Evolutionary conservation across 2,797 vertebrate genomes (phyloP).

Genomic region (Catharus ustulatus): DNA sequence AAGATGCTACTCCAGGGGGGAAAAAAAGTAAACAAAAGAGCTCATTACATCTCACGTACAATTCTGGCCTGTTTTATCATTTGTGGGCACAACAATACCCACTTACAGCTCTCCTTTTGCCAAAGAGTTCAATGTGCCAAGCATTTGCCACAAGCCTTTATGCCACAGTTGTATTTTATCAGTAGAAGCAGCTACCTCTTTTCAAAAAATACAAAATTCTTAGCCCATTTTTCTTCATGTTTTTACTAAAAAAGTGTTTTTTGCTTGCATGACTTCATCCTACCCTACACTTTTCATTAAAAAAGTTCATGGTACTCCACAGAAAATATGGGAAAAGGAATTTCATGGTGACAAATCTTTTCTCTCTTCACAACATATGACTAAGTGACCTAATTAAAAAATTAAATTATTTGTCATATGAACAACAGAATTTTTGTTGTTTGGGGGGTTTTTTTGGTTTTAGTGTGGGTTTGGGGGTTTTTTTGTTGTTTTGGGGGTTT

Average conservation of each 20-base stretch:
- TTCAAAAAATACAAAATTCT: conserved; percentile 39
- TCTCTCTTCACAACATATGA: conserved; percentile 60
- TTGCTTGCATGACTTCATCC: conserved; percentile 67
- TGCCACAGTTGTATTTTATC: conserved; percentile 52
- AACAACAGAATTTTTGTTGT: conserved; percentile 64
- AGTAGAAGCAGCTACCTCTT: conserved; percentile 49
- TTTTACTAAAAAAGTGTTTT: conserved; percentile 67
- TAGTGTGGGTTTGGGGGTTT: background rate
- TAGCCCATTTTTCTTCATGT: background rate
- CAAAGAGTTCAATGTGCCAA: background rate
- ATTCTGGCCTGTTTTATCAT: background rate
- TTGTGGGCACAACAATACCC: conserved; percentile 4
- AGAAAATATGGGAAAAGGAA: conserved; percentile 19
- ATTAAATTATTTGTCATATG: conserved; percentile 88
- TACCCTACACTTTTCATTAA: conserved; percentile 52
- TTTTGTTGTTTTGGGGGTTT: background rate
- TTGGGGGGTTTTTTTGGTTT: background rate
- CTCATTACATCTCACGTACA: background rate
- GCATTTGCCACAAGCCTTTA: conserved; percentile 19
- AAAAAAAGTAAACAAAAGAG: background rate
- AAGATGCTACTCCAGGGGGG: background rate
- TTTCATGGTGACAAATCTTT: conserved; percentile 56
- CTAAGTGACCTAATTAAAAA: conserved; percentile 73
- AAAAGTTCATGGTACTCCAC: conserved; percentile 48
- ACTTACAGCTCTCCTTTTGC: conserved; percentile 9